These are phyloP conservation scores for Eustalomyia histrio DNA, from an alignment of 2,888 invertebrate species.

Conservation along the genomic window DNA sequence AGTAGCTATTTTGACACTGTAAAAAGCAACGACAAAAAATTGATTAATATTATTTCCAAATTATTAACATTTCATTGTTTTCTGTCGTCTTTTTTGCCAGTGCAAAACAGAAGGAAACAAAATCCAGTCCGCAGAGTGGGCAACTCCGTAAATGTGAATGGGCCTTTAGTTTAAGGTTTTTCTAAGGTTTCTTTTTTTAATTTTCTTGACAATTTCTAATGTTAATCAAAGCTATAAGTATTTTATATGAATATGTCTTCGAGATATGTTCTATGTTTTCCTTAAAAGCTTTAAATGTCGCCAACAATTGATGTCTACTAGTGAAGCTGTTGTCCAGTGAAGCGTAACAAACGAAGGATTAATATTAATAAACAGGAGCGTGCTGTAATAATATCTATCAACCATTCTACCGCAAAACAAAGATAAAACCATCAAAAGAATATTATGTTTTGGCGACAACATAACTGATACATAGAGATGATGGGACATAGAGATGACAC, in stretches of 20 bases:
- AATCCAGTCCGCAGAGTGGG: too few species aligned
- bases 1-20: too few species aligned
- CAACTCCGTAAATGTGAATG: too few species aligned
- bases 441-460: conserved; percentile 38
- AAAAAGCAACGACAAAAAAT: too few species aligned
- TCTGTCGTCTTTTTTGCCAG: too few species aligned
- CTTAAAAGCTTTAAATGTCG: conserved; percentile 12
- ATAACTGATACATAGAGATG: neutral
- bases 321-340: conserved; percentile 54
- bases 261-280: neutral
- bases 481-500: conserved; percentile 33
- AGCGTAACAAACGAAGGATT: conserved; percentile 67
- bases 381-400: conserved; percentile 48
- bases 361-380: conserved; percentile 65
- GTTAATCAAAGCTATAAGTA: neutral
- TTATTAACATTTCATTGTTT: too few species aligned
- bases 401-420: conserved; percentile 58
- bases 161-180: too few species aligned
- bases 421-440: conserved; percentile 63
- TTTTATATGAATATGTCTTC: neutral
- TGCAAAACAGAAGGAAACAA: too few species aligned
- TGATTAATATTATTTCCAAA: too few species aligned
- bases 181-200: neutral
- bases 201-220: neutral
- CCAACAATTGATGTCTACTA: conserved; percentile 24